Evolutionary conservation across 2,797 vertebrate genomes (phyloP).

Genomic region (Sebastes cheni): DNA sequence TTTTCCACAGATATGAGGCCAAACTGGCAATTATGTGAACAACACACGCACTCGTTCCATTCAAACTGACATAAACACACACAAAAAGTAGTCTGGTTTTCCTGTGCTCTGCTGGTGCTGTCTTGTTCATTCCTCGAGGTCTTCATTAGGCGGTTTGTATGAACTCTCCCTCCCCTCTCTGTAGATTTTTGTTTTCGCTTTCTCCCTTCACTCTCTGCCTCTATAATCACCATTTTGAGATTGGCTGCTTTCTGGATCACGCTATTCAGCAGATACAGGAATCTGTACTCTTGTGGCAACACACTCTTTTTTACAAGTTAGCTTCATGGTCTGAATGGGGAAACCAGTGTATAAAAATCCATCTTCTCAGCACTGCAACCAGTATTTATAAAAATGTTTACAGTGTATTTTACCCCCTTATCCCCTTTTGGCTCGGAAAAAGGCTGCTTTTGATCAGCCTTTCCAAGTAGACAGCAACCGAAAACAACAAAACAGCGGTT

Average conservation of each 20-base stretch:
- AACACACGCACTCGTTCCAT: conserved; percentile 1
- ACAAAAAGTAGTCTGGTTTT: conserved; percentile 26
- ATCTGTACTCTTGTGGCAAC: neutral
- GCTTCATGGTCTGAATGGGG: conserved; percentile 30
- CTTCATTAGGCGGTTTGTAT: conserved; percentile 60
- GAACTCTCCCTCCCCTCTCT: conserved; percentile 32
- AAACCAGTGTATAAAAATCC: conserved; percentile 60
- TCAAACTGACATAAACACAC: conserved; percentile 23
- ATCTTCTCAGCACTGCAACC: conserved; percentile 27
- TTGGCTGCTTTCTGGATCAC: conserved; percentile 21
- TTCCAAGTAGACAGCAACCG: conserved; percentile 41
- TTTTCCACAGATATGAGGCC: neutral
- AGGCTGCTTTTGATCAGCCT: conserved; percentile 23
- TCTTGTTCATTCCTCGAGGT: conserved; percentile 64
- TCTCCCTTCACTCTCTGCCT: neutral
- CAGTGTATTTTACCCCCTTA: conserved; percentile 42
- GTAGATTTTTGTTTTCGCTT: neutral
- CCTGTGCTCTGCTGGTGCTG: conserved; percentile 66
- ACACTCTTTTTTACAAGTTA: conserved; percentile 3
- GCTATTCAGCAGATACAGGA: conserved; percentile 30
- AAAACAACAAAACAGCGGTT: conserved; percentile 45
- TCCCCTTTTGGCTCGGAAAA: conserved; percentile 29
- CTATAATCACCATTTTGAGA: conserved; percentile 33
- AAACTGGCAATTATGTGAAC: conserved; percentile 3
- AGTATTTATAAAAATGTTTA: conserved; percentile 57